These are phyloP conservation scores for Danio aesculapii DNA, from an alignment of 2,797 vertebrate genomes.

Conservation along the genomic window DNA sequence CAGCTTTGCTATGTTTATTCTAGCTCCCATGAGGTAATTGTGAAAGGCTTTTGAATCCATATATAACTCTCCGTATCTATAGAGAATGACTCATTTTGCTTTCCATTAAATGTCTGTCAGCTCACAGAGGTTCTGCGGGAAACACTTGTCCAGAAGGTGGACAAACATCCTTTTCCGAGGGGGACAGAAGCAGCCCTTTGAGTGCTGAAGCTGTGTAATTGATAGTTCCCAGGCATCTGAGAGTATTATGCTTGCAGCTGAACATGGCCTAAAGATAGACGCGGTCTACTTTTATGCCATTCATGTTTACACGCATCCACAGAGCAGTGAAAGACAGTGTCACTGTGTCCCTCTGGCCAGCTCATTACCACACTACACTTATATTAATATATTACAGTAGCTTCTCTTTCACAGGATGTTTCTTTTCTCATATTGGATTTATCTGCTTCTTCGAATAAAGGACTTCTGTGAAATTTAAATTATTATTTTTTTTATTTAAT, in stretches of 20 bases:
- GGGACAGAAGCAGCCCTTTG: constrained; percentile 38
- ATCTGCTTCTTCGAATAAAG: constrained; percentile 4
- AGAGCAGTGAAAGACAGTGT: constrained; percentile 27
- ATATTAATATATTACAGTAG: neutral
- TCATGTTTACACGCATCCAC: constrained; percentile 52
- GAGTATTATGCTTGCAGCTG: constrained; percentile 62
- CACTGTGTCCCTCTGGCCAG: constrained; percentile 27
- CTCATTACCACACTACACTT: constrained; percentile 35
- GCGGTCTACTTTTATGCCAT: constrained; percentile 51
- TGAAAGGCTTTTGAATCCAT: constrained; percentile 21
- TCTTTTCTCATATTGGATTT: neutral
- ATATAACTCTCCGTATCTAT: constrained; percentile 30
- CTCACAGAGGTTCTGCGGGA: constrained; percentile 56
- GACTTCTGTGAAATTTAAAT: no score
- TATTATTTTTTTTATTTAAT: no score
- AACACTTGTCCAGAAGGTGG: constrained; percentile 60
- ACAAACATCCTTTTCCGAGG: constrained; percentile 69
- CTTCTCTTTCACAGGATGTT: constrained; percentile 19
- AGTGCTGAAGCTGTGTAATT: constrained; percentile 56
- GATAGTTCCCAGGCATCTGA: constrained; percentile 63
- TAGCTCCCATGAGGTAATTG: neutral
- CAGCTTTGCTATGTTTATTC: neutral
- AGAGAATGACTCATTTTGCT: constrained; percentile 46
- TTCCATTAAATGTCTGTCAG: constrained; percentile 34
- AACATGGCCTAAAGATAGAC: constrained; percentile 56